Conservation (phyloP, 2,888 invertebrate species). For the Papilio elwesi region DNA sequence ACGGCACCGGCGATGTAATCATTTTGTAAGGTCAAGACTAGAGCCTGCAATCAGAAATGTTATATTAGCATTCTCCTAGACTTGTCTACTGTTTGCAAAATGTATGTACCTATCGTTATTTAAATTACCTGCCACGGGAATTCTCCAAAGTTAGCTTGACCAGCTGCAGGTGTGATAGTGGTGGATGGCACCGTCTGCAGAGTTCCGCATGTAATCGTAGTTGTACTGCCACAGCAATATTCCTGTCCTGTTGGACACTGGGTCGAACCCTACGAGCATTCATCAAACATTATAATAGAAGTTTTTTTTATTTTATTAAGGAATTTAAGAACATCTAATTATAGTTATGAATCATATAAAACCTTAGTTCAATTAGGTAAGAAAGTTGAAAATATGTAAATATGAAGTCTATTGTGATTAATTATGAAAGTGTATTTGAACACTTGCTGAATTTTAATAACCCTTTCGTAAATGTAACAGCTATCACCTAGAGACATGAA, state of each 20-base stretch:
- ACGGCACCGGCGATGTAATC: slow-evolving; percentile 90
- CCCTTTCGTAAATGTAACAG: too few species aligned
- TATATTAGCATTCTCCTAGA: too few species aligned
- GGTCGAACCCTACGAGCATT: slow-evolving; percentile 42
- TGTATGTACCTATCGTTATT: too few species aligned
- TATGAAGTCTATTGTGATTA: too few species aligned
- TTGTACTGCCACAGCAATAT: slow-evolving; percentile 69
- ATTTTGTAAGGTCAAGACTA: slow-evolving; percentile 84
- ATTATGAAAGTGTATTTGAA: too few species aligned
- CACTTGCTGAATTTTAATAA: too few species aligned
- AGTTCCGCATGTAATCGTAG: slow-evolving; percentile 73
- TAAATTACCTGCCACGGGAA: slow-evolving; percentile 89
- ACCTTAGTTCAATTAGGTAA: too few species aligned
- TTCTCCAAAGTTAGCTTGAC: slow-evolving; percentile 87
- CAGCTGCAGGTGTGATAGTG: slow-evolving; percentile 67
- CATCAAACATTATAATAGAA: background rate
- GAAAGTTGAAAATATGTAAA: too few species aligned
- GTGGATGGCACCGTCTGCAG: slow-evolving; percentile 66
- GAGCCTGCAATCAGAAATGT: slow-evolving; percentile 65
- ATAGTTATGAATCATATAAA: too few species aligned
- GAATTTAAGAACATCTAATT: too few species aligned
- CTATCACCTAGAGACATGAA: too few species aligned
- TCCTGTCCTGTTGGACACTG: slow-evolving; percentile 73
- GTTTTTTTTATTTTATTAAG: background rate
- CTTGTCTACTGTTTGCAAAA: too few species aligned